Percentiles rank a stretch among this genome's conserved stretches.
phyloP scores from a whole-genome alignment of 2,888 invertebrate genomes.

The Protonemura montana region DNA sequence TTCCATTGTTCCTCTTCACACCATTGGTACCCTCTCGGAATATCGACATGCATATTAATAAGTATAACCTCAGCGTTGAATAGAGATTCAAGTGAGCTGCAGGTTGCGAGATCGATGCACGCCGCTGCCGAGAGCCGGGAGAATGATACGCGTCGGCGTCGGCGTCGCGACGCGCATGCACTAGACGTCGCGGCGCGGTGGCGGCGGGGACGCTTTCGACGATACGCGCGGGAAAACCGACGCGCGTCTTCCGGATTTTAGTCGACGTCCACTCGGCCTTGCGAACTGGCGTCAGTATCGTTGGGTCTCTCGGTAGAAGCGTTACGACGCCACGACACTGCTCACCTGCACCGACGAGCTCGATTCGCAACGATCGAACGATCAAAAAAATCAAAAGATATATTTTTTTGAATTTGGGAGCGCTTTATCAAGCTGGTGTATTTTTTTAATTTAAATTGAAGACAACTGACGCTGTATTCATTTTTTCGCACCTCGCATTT shows the following conservation, averaged over 20 bases:
- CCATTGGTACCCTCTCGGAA: conserved; percentile 8
- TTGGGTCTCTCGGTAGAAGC: not conserved
- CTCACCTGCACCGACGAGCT: not conserved
- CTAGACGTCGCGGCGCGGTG: not conserved
- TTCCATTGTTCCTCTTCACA: conserved; percentile 10
- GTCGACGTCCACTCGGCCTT: conserved; percentile 17
- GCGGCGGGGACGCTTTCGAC: conserved; percentile 7
- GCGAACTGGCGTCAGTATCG: conserved; percentile 15
- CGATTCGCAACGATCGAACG: not conserved
- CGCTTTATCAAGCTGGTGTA: not conserved
- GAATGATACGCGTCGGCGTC: conserved; percentile 2
- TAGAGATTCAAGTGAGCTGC: not conserved
- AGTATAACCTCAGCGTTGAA: conserved; percentile 21
- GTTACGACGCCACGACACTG: not conserved
- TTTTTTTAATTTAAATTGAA: not conserved
- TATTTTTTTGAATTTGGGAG: not conserved
- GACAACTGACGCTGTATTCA: not conserved
- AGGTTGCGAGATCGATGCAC: conserved; percentile 10
- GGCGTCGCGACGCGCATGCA: conserved; percentile 8
- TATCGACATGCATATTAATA: conserved; percentile 36
- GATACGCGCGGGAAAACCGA: conserved; percentile 16
- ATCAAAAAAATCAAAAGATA: not conserved
- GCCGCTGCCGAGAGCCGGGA: not conserved
- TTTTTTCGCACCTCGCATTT: not conserved
- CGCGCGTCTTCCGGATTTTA: conserved; percentile 23